Conservation (phyloP, 64 coral and sea anemone species). For the Catalaphyllia jardinei region DNA sequence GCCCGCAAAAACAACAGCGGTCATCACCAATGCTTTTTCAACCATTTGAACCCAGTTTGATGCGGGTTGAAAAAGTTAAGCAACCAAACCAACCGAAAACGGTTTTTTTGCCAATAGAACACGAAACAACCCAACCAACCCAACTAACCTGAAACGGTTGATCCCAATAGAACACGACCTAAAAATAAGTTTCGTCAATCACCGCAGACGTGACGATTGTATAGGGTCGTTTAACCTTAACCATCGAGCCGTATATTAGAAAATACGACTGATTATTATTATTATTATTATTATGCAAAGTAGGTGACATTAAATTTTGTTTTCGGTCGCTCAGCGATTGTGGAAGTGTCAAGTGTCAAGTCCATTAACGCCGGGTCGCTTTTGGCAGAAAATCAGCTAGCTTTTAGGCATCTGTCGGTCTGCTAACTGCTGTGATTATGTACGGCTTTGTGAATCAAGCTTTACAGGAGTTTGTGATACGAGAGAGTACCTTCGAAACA, state of each 20-base stretch:
- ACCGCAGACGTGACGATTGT: background rate
- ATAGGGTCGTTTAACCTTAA: background rate
- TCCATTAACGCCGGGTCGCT: background rate
- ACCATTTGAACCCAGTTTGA: too few relatives aligned
- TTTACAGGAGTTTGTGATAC: slow-evolving; percentile 86
- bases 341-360: background rate
- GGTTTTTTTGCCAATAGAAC: too few relatives aligned
- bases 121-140: too few relatives aligned
- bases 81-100: too few relatives aligned
- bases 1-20: too few relatives aligned
- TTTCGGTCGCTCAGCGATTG: background rate
- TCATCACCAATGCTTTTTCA: too few relatives aligned
- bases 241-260: background rate
- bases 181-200: background rate
- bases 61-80: too few relatives aligned
- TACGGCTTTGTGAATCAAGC: slow-evolving; percentile 97
- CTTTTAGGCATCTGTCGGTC: too few relatives aligned
- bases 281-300: background rate
- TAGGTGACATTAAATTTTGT: background rate
- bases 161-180: too few relatives aligned
- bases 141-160: too few relatives aligned
- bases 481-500: slow-evolving; percentile 74
- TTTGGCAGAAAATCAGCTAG: too few relatives aligned
- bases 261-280: background rate
- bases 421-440: slow-evolving; percentile 23